phyloP scores from a whole-genome alignment of 2,888 invertebrate species.

The Malthinus flaveolus region DNA sequence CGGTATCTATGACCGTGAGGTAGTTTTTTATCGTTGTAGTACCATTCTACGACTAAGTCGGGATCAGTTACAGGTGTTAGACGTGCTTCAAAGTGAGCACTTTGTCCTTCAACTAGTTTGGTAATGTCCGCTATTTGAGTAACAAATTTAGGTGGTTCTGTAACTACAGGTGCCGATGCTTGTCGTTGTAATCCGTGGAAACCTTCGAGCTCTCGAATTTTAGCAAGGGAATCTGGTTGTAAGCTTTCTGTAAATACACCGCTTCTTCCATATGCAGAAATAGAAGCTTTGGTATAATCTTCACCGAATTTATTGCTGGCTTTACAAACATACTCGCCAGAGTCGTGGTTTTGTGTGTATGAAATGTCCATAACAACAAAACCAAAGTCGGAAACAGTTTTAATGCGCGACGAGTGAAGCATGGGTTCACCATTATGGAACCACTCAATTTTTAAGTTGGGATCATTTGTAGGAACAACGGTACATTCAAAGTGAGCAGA shows the following conservation, averaged over 20 bases:
- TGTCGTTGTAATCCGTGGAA: slow-evolving; percentile 68
- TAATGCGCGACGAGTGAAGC: slow-evolving; percentile 86
- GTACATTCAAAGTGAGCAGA: slow-evolving; percentile 96
- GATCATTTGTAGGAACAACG: slow-evolving; percentile 91
- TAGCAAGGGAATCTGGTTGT: slow-evolving; percentile 87
- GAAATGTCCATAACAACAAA: slow-evolving; percentile 93
- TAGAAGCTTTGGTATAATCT: slow-evolving; percentile 83
- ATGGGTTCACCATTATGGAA: slow-evolving; percentile 92
- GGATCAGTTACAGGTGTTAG: slow-evolving; percentile 94
- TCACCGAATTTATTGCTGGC: slow-evolving; percentile 91
- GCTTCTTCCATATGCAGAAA: slow-evolving; percentile 80
- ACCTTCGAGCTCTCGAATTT: slow-evolving; percentile 84
- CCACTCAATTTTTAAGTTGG: slow-evolving; percentile 94
- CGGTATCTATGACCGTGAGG: slow-evolving; percentile 95
- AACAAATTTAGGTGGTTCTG: slow-evolving; percentile 86
- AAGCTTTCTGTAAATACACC: slow-evolving; percentile 88
- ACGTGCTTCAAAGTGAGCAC: slow-evolving; percentile 91
- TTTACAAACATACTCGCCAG: slow-evolving; percentile 90
- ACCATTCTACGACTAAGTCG: slow-evolving; percentile 93
- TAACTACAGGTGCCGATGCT: slow-evolving; percentile 66
- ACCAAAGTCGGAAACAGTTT: slow-evolving; percentile 93
- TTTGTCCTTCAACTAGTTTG: slow-evolving; percentile 90
- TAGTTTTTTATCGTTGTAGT: slow-evolving; percentile 88
- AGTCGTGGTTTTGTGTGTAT: slow-evolving; percentile 90
- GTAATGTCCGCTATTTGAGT: slow-evolving; percentile 85